phyloP scores from a whole-genome alignment of 2,113 vertebrate species.

The Hirundichthys speculiger region DNA sequence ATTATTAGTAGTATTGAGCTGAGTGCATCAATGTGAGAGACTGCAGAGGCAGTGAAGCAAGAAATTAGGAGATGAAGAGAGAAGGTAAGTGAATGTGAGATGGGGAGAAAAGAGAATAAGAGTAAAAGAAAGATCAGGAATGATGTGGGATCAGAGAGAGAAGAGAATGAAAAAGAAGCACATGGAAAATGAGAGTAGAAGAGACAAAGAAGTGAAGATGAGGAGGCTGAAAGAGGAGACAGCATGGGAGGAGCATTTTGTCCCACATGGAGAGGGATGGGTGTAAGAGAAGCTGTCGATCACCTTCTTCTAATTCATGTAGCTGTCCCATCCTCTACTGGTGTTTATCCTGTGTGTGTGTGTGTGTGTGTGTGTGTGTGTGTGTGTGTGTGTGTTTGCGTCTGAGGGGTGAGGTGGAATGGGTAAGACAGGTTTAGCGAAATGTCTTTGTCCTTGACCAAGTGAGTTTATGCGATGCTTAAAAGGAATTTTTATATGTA shows the following conservation, averaged over 20 bases:
- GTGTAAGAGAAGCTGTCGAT: constrained; percentile 82
- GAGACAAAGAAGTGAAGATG: constrained; percentile 47
- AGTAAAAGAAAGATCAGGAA: constrained; percentile 46
- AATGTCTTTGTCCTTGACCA: constrained; percentile 45
- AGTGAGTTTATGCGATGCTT: constrained; percentile 50
- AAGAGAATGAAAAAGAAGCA: constrained; percentile 47
- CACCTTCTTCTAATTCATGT: constrained; percentile 84
- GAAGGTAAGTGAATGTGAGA: constrained; percentile 67
- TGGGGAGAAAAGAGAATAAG: constrained; percentile 31
- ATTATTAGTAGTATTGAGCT: constrained; percentile 4
- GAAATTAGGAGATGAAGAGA: constrained; percentile 80
- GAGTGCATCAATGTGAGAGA: constrained; percentile 46
- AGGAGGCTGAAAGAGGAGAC: constrained; percentile 50
- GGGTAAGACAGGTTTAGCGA: not conserved
- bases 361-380: no score
- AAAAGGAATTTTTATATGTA: not conserved
- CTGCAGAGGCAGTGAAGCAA: constrained; percentile 73
- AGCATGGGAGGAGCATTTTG: constrained; percentile 44
- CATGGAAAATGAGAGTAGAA: constrained; percentile 43
- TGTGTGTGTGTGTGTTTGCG: no score
- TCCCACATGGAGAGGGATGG: constrained; percentile 44
- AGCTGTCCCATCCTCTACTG: constrained; percentile 52
- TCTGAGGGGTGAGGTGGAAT: no score
- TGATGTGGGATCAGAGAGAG: constrained; percentile 52
- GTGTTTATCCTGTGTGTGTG: no score